Percentiles rank a stretch among this genome's conserved stretches.
These are phyloP conservation scores for Rhipidura dahli DNA, from an alignment of 2,113 vertebrate species.

Conservation along the genomic window DNA sequence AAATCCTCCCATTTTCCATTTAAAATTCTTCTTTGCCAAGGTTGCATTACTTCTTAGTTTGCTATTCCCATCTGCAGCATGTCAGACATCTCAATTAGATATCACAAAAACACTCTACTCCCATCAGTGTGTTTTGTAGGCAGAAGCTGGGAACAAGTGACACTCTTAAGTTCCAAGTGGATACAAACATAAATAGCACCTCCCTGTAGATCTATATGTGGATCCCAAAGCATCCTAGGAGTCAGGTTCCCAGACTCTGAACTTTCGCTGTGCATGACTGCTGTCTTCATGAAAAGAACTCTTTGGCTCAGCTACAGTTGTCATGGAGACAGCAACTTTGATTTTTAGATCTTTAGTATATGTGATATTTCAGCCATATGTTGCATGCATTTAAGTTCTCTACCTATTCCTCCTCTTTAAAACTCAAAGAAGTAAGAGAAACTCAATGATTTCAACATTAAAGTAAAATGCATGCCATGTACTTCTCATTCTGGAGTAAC, in stretches of 20 bases:
- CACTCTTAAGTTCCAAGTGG: conserved; percentile 3
- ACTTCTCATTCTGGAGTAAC: background rate
- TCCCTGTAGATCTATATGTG: conserved; percentile 38
- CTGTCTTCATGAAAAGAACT: conserved; percentile 28
- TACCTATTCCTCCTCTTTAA: background rate
- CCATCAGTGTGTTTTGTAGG: background rate
- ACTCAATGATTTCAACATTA: background rate
- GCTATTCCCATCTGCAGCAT: conserved; percentile 15
- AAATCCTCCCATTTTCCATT: background rate
- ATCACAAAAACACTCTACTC: background rate
- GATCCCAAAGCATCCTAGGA: conserved; percentile 11
- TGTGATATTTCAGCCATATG: conserved; percentile 59
- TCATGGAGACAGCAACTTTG: conserved; percentile 49
- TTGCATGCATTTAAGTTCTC: background rate
- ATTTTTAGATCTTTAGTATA: conserved; percentile 43
- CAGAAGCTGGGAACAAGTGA: conserved; percentile 1
- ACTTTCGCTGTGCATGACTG: conserved; percentile 21
- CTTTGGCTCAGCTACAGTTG: conserved; percentile 41
- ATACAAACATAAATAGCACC: conserved; percentile 48
- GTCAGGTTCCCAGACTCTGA: conserved; percentile 45
- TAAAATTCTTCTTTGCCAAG: background rate
- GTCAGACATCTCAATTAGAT: conserved; percentile 18
- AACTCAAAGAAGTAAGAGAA: background rate
- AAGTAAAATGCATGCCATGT: background rate
- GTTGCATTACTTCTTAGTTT: background rate